Percentiles rank a stretch among this genome's conserved stretches.
These are phyloP conservation scores for Parapristionchus giblindavisi DNA, from an alignment of 2,888 invertebrate genomes.

Conservation along the genomic window DNA sequence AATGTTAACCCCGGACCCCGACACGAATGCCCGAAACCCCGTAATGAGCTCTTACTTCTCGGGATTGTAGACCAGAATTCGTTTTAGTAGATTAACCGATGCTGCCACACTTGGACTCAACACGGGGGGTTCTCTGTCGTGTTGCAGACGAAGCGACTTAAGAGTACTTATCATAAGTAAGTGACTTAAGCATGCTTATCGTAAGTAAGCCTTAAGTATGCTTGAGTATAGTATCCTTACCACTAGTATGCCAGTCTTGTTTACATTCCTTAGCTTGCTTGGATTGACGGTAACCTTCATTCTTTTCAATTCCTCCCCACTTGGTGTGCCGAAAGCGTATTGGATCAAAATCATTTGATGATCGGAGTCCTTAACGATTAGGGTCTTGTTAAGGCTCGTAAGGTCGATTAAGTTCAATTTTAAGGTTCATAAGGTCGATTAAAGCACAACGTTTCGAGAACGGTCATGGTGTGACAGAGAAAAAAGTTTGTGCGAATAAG, in stretches of 20 bases:
- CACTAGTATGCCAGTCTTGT: conserved; percentile 13
- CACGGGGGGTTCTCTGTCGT: not conserved
- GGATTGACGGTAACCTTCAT: conserved; percentile 40
- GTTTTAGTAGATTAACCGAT: not conserved
- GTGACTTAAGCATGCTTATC: not conserved
- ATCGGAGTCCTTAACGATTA: conserved; percentile 43
- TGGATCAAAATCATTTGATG: conserved; percentile 45
- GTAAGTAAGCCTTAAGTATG: too few species aligned
- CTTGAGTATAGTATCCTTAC: too few species aligned
- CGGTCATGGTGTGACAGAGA: too few species aligned
- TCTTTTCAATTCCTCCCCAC: conserved; percentile 38
- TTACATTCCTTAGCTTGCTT: not conserved
- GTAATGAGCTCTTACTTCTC: not conserved
- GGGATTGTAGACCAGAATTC: conserved; percentile 30
- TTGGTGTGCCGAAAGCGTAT: conserved; percentile 41
- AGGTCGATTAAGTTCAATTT: too few species aligned
- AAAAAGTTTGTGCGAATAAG: too few species aligned
- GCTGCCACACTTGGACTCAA: not conserved
- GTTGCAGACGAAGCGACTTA: conserved; percentile 29
- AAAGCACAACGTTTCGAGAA: too few species aligned
- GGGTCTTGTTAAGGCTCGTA: too few species aligned
- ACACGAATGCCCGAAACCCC: too few species aligned
- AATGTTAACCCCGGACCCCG: too few species aligned
- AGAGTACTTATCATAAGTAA: not conserved
- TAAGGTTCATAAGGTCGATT: too few species aligned